Evolutionary conservation across 2,797 vertebrate genomes (phyloP).

Genomic region (Nasua narica): DNA sequence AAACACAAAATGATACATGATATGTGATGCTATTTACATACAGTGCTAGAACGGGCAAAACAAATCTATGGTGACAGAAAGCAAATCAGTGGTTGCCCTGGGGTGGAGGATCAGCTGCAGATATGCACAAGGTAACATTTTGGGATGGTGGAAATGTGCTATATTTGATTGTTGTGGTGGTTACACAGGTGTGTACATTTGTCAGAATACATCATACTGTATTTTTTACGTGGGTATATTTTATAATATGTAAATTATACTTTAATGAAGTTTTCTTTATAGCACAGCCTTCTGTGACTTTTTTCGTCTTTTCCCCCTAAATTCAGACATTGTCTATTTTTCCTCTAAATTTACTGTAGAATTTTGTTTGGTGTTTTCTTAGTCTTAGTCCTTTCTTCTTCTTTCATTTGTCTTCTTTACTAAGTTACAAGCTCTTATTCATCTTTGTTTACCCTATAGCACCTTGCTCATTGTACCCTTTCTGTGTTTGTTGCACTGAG

Average conservation of each 20-base stretch:
- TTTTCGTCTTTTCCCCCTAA: neutral
- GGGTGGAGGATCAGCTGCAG: neutral
- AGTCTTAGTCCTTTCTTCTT: neutral
- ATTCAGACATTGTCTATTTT: neutral
- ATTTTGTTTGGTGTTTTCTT: neutral
- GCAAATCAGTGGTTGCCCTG: neutral
- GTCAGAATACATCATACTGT: neutral
- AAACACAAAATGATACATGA: neutral
- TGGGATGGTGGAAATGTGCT: neutral
- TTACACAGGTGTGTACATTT: neutral
- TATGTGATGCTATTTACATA: neutral
- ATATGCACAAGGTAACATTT: neutral
- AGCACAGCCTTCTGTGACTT: neutral
- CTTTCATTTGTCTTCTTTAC: neutral
- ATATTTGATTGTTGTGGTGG: constrained; percentile 22
- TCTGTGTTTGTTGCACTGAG: neutral
- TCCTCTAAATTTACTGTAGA: neutral
- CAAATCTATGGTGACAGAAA: neutral
- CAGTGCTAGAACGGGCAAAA: neutral
- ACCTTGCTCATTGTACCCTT: neutral
- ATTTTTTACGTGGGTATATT: constrained; percentile 14
- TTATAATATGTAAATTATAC: constrained; percentile 8
- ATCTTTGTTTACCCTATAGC: neutral
- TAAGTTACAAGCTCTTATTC: neutral
- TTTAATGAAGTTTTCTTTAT: neutral